Base-by-base conservation (phyloP, 2,113 vertebrate species). In the Orientallactaga bullata region DNA sequence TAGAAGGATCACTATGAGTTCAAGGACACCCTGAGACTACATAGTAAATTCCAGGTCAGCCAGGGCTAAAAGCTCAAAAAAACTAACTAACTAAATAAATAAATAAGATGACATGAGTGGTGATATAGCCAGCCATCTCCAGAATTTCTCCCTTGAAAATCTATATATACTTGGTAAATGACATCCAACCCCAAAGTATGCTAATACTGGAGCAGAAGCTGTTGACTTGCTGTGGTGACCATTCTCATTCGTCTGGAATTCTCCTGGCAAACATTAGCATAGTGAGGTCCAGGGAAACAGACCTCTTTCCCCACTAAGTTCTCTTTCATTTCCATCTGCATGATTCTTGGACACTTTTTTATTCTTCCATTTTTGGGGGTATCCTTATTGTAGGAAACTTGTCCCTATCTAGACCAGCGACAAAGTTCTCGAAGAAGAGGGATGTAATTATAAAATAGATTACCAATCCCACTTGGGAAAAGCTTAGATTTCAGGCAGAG, bases 141-240 rank as follows among this genome's bases (percentile, higher is more conserved):
- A 85, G 51, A 85, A 55, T 65, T 71, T 94, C 61, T 85, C 4
- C 30, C 10, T 76, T 74, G 17, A 85, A 85, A 72, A 80, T 69
- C 4, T 9, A n/a, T 58, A 17, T 37, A 86, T 51, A 4, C 26
- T 87, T 37, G 65, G 73, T 32, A 73, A 87, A 65, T 20, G 55
- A 30, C 76, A 73, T 79, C 73, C 24, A 74, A 82, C 5, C 3
- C 58, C 73, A 66, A 73, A 42, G 5, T 39, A 66, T 16, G 51
- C 20, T 51, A 66, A 66, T 17, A 26, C 47, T 39, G 7, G 16
- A 4, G 12, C 30, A 23, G 37, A 71, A 71, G 12, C 23, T 18
- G 11, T 30, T 39, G 28, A 30, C 51, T 51, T 51, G 7, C 55
- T 60, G 30, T 5, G 61, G 20, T 60, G 26, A 87, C 55, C 35